Conservation (phyloP, 2,888 invertebrate genomes). For the Thymelicus acteon region DNA sequence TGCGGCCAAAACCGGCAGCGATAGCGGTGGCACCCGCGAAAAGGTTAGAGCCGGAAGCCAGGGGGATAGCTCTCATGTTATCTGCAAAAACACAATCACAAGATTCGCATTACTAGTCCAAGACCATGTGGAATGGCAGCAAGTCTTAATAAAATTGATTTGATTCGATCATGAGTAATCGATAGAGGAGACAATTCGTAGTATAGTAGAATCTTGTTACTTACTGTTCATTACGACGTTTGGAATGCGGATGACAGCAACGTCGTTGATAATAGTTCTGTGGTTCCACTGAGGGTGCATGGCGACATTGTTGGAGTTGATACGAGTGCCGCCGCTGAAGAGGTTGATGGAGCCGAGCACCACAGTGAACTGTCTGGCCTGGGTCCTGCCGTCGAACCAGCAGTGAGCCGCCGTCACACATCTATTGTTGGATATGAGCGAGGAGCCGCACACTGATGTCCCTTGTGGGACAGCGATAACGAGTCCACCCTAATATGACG, state of each 20-base stretch:
- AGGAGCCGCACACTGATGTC: slow-evolving; percentile 53
- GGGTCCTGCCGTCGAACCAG: slow-evolving; percentile 49
- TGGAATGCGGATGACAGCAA: slow-evolving; percentile 50
- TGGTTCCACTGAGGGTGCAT: slow-evolving; percentile 50
- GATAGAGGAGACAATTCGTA: too few relatives aligned
- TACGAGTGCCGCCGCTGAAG: slow-evolving; percentile 50
- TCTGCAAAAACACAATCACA: slow-evolving; percentile 5
- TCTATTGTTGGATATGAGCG: slow-evolving; percentile 49
- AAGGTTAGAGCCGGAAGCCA: slow-evolving; percentile 44
- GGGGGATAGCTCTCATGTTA: slow-evolving; percentile 39
- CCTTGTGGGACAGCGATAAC: slow-evolving; percentile 47
- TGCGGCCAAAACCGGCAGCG: slow-evolving; percentile 64
- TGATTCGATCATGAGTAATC: too few relatives aligned
- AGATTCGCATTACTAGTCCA: not conserved
- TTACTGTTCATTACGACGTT: slow-evolving; percentile 48
- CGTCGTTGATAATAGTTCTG: slow-evolving; percentile 49
- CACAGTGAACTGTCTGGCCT: slow-evolving; percentile 50
- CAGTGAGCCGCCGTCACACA: slow-evolving; percentile 55
- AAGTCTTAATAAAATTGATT: too few relatives aligned
- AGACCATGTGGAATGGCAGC: too few relatives aligned
- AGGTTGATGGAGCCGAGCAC: slow-evolving; percentile 50
- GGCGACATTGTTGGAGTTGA: slow-evolving; percentile 47
- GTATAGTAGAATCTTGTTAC: slow-evolving; percentile 11
- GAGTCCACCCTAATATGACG: slow-evolving; percentile 30
- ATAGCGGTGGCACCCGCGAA: slow-evolving; percentile 49